phyloP scores from a whole-genome alignment of 2,113 vertebrate genomes.

The Uria aalge region DNA sequence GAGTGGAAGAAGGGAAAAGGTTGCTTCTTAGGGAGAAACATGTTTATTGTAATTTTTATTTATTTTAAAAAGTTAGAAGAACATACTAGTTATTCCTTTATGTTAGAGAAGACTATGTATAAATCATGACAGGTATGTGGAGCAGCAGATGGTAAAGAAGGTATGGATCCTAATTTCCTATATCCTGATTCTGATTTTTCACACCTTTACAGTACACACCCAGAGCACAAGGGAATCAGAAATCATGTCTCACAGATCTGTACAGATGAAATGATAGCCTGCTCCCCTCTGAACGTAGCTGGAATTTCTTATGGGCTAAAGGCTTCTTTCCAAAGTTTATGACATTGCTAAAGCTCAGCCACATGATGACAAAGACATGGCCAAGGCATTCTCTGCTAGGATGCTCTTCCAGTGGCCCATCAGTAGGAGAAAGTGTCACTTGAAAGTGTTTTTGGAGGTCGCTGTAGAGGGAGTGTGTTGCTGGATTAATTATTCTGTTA shows the following conservation, averaged over 20 bases:
- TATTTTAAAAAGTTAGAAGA: background rate
- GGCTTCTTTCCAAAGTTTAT: background rate
- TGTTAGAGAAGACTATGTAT: background rate
- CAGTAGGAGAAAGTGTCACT: background rate
- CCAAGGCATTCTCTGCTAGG: background rate
- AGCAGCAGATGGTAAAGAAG: background rate
- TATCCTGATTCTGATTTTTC: background rate
- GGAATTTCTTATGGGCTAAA: background rate
- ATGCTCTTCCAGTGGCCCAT: background rate
- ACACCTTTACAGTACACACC: background rate
- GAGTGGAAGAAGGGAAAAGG: background rate
- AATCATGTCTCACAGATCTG: background rate
- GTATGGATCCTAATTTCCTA: background rate
- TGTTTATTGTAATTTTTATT: background rate
- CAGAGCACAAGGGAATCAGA: background rate
- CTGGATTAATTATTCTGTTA: background rate
- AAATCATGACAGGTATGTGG: background rate
- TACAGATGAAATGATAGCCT: background rate
- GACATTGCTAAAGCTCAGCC: background rate
- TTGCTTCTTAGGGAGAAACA: background rate
- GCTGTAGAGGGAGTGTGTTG: background rate
- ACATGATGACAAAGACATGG: background rate
- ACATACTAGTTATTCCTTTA: background rate
- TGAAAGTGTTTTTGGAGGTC: background rate
- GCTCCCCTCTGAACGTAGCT: background rate